Base-by-base conservation (phyloP, 2,797 vertebrate species). In the Vespertilio murinus region DNA sequence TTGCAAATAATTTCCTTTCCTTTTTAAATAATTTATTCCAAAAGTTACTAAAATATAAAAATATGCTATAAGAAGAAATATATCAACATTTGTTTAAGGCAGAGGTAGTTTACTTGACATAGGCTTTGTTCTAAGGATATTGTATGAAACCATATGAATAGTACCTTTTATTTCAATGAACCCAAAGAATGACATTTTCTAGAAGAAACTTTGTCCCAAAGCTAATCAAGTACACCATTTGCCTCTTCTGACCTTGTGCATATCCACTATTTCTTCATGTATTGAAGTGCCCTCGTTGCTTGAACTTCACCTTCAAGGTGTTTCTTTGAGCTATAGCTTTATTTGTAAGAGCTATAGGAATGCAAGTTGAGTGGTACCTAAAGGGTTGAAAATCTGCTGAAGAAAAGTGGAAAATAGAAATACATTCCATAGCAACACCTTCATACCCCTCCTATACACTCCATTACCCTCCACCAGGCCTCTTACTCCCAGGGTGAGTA, bases 321-420 rank as follows among this genome's bases (percentile, higher is more conserved):
- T 38, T 85, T 59, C 5, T 81, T 30, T 74, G 30, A 23, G 14
- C 28, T 49, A 67, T 65, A 54, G 25, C n/a, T 73, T 52, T 67
- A 35, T 67, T 23, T 67, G 6, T 81, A 88, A 84, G 30, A 61
- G 16, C 17, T 45, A 2, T 3, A 13, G 18, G 67, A 38, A n/a
- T 28, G 5, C 47, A 71, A 88, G n/a, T n/a, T 38, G 30, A 65
- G 16, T 7, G 5, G 30, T 9, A 28, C 2, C 5, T 28, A 59
- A 67, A 67, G 12, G 6, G 6, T n/a, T 80, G 40, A 56, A 85
- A 67, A 80, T 33, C 10, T 42, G 23, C 35, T 74, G 23, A 54
- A 67, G 78, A 59, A 93, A 80, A 90, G 42, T 56, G 13, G 30
- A 67, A 28, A 61, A 70, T 69, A 30, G n/a, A 85, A 80, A 80